These are phyloP conservation scores for Tupaia tana DNA, from an alignment of 2,113 vertebrate genomes.

Conservation along the genomic window DNA sequence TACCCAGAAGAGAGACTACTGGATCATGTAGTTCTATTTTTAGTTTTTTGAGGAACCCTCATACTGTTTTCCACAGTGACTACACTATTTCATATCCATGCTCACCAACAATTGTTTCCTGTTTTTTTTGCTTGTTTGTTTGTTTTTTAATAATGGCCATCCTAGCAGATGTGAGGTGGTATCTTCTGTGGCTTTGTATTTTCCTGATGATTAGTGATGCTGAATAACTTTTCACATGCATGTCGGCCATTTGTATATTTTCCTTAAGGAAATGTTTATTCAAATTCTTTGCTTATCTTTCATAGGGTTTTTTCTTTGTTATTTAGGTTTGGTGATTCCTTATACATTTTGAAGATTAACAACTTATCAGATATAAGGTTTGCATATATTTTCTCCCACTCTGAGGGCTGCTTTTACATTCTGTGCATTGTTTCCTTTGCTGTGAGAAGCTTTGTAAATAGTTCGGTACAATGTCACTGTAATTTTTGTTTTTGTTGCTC, in stretches of 20 bases:
- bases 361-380: no score
- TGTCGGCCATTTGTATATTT: not conserved
- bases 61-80: not conserved
- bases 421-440: no score
- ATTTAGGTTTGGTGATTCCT: not conserved
- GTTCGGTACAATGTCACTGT: no score
- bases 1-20: not conserved
- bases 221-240: not conserved
- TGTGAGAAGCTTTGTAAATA: no score
- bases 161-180: not conserved
- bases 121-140: not conserved
- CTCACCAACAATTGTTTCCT: not conserved
- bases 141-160: not conserved
- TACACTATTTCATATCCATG: not conserved
- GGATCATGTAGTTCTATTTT: not conserved
- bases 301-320: not conserved
- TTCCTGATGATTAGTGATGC: not conserved
- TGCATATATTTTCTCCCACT: no score
- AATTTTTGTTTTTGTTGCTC: not conserved
- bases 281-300: not conserved
- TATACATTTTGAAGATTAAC: not conserved
- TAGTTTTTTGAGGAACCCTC: not conserved
- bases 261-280: not conserved
- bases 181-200: not conserved
- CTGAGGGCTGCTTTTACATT: no score